Conservation (phyloP, 2,888 invertebrate species). For the Nemotelus pantherinus region DNA sequence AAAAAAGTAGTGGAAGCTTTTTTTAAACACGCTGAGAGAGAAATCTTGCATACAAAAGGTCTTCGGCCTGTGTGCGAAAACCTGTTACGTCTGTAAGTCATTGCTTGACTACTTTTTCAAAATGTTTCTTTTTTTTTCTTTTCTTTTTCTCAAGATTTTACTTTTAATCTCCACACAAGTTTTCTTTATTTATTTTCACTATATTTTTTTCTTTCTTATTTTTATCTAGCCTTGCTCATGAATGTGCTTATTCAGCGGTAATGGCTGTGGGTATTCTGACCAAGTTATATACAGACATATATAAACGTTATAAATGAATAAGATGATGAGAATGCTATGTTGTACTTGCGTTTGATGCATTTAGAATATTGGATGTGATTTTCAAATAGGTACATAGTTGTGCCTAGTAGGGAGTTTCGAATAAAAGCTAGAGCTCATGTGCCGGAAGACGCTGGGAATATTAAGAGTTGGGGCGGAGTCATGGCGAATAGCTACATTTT, state of each 20-base stretch:
- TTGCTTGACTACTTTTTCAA: constrained; percentile 34
- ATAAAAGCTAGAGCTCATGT: too few relatives aligned
- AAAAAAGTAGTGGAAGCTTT: constrained; percentile 13
- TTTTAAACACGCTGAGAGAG: background rate
- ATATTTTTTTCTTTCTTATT: background rate
- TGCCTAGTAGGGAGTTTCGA: too few relatives aligned
- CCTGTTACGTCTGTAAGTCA: constrained; percentile 33
- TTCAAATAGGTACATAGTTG: too few relatives aligned
- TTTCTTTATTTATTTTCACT: constrained; percentile 1
- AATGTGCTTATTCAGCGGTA: background rate
- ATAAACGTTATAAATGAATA: constrained; percentile 25
- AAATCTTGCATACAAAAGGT: constrained; percentile 26
- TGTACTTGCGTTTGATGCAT: background rate
- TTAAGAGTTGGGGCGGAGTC: too few relatives aligned
- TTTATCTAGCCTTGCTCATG: background rate
- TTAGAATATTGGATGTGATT: background rate
- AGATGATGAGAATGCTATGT: constrained; percentile 1
- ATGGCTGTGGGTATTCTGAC: constrained; percentile 2
- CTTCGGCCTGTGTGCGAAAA: constrained; percentile 37
- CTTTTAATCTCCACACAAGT: background rate
- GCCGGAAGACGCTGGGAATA: too few relatives aligned
- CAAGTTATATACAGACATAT: background rate
- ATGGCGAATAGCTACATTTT: too few relatives aligned
- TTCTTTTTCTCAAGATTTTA: background rate
- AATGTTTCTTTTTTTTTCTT: constrained; percentile 15